These are phyloP conservation scores for Scaptomyza montana DNA, from an alignment of 1,140 invertebrate species.

Conservation along the genomic window DNA sequence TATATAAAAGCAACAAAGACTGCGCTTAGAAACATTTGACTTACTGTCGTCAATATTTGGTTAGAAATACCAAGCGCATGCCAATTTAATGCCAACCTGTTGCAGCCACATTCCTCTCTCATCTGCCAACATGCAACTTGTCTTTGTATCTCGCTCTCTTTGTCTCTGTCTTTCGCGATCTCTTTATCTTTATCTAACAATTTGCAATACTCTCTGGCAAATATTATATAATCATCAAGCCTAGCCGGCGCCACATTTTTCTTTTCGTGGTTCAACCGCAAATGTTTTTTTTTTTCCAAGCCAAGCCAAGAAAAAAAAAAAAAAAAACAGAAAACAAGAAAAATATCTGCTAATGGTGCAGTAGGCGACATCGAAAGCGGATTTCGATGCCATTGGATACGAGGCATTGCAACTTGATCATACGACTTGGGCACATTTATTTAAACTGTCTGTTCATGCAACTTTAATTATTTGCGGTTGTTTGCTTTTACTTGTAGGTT, in stretches of 20 bases:
- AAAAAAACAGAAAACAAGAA: conserved; percentile 16
- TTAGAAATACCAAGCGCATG: conserved; percentile 72
- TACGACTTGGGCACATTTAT: conserved; percentile 6
- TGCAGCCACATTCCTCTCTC: conserved; percentile 30
- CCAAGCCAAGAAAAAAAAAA: conserved; percentile 54
- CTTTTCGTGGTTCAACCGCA: conserved; percentile 52
- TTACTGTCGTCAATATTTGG: conserved; percentile 74
- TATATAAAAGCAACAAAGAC: conserved; percentile 33
- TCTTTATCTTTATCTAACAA: conserved; percentile 9
- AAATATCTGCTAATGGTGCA: conserved; percentile 71
- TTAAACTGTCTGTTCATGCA: conserved; percentile 22
- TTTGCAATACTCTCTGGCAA: conserved; percentile 22
- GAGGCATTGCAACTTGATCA: conserved; percentile 13
- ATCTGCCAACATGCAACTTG: background rate
- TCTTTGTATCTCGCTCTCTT: background rate
- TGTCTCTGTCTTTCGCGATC: conserved; percentile 29
- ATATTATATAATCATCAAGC: conserved; percentile 72
- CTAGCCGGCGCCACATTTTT: conserved; percentile 48
- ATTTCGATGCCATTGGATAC: conserved; percentile 41
- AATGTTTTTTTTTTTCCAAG: no score
- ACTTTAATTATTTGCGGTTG: conserved; percentile 8
- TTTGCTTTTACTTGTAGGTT: background rate
- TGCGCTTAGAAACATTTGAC: conserved; percentile 30
- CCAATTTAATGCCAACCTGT: conserved; percentile 55
- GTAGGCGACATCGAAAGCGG: conserved; percentile 69